phyloP scores from a whole-genome alignment of 2,113 vertebrate species.

The Bujurquina vittata region DNA sequence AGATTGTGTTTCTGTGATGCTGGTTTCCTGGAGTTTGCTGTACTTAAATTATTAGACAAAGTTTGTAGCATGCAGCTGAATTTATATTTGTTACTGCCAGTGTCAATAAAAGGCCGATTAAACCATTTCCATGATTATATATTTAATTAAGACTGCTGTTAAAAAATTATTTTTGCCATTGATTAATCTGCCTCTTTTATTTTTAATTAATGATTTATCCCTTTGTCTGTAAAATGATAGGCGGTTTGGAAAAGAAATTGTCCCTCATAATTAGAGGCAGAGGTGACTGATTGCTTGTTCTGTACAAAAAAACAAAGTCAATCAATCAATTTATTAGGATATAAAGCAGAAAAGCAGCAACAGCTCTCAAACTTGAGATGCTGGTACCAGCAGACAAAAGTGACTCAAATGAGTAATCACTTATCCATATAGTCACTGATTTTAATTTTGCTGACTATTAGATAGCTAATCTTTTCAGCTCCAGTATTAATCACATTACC shows the following conservation, averaged over 20 bases:
- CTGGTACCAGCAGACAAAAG: neutral
- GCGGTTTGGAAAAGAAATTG: neutral
- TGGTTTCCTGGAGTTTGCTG: constrained; percentile 65
- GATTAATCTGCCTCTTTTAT: constrained; percentile 35
- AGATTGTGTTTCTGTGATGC: constrained; percentile 58
- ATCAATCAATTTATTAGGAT: neutral
- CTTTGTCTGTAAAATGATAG: constrained; percentile 27
- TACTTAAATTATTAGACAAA: constrained; percentile 65
- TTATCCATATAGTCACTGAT: constrained; percentile 1
- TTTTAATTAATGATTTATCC: constrained; percentile 21
- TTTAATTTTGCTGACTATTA: neutral
- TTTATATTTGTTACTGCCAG: constrained; percentile 29
- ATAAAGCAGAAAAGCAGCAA: neutral
- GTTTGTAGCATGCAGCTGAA: neutral
- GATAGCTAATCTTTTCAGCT: constrained; percentile 4
- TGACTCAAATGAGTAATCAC: neutral
- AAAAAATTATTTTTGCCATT: constrained; percentile 40
- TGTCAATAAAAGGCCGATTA: constrained; percentile 17
- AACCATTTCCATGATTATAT: constrained; percentile 30
- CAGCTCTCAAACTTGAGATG: neutral
- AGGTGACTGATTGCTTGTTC: constrained; percentile 25
- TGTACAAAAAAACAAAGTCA: neutral
- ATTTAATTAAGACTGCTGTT: constrained; percentile 44
- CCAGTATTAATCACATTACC: neutral
- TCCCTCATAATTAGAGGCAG: neutral